Evolutionary conservation across 2,113 vertebrate genomes (phyloP), one percentile per base, ranked within the genome.

Genomic region (Ceuthmochares aereus): DNA sequence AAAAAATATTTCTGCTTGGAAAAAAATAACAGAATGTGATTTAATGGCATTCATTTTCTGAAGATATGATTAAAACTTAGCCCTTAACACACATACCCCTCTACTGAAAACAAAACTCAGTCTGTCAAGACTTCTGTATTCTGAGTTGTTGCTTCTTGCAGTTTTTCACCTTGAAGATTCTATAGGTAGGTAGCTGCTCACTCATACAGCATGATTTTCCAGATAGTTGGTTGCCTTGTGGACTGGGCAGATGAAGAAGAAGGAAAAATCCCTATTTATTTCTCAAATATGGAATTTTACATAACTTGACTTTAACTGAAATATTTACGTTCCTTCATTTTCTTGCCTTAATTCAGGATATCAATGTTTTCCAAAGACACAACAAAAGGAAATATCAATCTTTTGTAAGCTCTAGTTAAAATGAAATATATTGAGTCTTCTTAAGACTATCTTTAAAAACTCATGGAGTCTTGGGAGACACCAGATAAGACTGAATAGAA

Each of bases 1-100:
- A 2, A 77, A 83, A 60, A 70, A 70, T 15, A 0, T 0, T 37
- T 78, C 6, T 77, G 7, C 37, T 14, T 45, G 9, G 7, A 6
- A 34, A 19, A 54, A 59, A 42, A 5, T 7, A 43, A 4, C 6
- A 56, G 23, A 66, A 93, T 69, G 3, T 22, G 64, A 40, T 79
- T 27, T 80, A 88, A 68, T 79, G 6, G 9, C 14, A 42, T 45
- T 76, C 0, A n/a, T 36, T 27, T 66, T 93, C 29, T 21, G 27
- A 73, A 77, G 12, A 76, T 43, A 54, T 0, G 1, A 32, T 49
- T 74, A 47, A 91, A 87, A 54, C 16, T 3, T 14, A 42, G 7
- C 17, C 14, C 9, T 74, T 81, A 83, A 52, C 5, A 42, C 29
- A 34, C 5, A 12, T n/a, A 42, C 5, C 52, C 12, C 5, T 70